phyloP scores from a whole-genome alignment of 2,797 vertebrate genomes.

The Scyliorhinus canicula region DNA sequence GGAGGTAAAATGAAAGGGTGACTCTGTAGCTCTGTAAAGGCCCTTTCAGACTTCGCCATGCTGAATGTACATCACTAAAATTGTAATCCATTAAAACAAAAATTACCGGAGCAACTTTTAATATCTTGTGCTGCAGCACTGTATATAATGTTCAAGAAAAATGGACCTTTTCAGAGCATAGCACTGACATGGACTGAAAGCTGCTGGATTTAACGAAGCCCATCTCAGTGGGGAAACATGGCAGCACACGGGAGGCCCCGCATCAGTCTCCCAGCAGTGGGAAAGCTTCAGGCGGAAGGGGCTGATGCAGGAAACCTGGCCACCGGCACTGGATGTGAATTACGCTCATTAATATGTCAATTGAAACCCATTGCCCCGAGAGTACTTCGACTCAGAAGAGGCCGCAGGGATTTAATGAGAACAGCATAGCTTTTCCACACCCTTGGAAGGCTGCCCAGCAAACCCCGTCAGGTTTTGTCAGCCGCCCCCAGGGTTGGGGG shows the following conservation, averaged over 20 bases:
- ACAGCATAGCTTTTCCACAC: background rate
- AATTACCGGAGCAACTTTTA: background rate
- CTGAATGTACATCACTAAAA: background rate
- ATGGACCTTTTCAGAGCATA: background rate
- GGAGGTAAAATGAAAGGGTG: background rate
- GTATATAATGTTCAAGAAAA: background rate
- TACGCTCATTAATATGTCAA: no score
- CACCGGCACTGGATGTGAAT: background rate
- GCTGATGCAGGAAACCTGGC: no score
- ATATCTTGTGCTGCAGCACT: background rate
- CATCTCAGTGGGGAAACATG: background rate
- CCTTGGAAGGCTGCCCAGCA: background rate
- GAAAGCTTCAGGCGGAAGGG: no score
- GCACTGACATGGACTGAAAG: background rate
- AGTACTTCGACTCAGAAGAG: background rate
- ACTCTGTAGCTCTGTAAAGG: background rate
- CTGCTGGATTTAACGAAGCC: background rate
- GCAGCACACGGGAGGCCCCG: background rate
- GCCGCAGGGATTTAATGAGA: background rate
- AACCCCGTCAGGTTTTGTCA: background rate
- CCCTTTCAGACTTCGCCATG: background rate
- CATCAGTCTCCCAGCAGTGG: background rate
- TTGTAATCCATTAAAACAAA: background rate
- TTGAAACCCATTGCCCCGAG: background rate
- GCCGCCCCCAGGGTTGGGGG: no score